Base-by-base conservation (phyloP, 1,140 invertebrate genomes). In the Conus betulinus region DNA sequence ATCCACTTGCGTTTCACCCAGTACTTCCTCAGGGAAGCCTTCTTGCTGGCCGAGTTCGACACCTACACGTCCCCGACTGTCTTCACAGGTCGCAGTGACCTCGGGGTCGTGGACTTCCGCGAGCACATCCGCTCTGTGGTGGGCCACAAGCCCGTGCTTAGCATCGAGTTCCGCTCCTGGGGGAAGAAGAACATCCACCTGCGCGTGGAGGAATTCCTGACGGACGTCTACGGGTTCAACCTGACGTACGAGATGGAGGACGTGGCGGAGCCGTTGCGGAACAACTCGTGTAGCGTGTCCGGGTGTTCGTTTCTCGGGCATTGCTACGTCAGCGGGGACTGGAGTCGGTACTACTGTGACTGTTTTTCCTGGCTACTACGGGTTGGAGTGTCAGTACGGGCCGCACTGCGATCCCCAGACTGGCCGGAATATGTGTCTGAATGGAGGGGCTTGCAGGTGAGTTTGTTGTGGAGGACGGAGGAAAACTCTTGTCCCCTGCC, bases 191-290 rank as follows among this genome's bases (percentile, higher is more conserved):
- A 98, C 8, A 97, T 97, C 71, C 98, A 98, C 94, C 95, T 98
- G 74, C 95, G 98, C 3, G 97, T 98, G 0, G 94, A 98, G 71
- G 97, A 98, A 91, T 96, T 97, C 84, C 95, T 98, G 11, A 95
- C 98, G 23, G 97, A 98, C 90, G 97, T 98, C 5, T 98, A 97
- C 93, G 98, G 98, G 8, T 98, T 99, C 95, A 99, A 99, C 94
- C 97, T 98, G 89, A 98, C 98, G 5, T 98, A 98, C 93, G 97
- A 98, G 93, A 97, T 98, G 90, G 96, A 96, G 6, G 89, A 93
- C 27, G 91, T 89, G 25, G 94, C 95, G 3, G 90, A 91, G 94
- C 95, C 89, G 95, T 96, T 23, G 96, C 96, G 90, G 90, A 95
- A 4, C 79, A 95, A 96, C 63, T 96, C 97, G 11, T 98, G 98